Evolutionary conservation across 2,113 vertebrate genomes (phyloP), one percentile per base, ranked within the genome.

Genomic region (Stegastes partitus): DNA sequence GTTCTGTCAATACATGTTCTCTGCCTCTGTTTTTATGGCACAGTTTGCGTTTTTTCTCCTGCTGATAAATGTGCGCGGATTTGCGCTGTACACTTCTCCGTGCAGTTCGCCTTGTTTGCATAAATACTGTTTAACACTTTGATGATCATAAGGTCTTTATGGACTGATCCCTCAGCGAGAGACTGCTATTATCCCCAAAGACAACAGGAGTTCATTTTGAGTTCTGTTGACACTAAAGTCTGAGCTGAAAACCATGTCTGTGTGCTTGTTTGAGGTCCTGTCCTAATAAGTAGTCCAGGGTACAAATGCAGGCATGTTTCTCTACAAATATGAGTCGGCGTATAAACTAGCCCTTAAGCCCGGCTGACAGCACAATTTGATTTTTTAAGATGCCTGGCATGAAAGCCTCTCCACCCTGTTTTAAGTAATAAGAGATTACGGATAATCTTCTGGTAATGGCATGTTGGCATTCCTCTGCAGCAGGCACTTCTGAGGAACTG

Each of bases 401-500:
- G 85, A 87, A 91, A 91, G 89, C 82, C 68, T 92, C 89, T 92
- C 94, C 93, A 88, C 92, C 93, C 93, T 77, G 80, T 84, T 85
- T 84, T 93, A 93, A 94, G 91, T 93, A 94, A 94, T 93, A 86
- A 81, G 87, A 93, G 94, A 94, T 93, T 93, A 93, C 64, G 31
- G 47, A 72, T 93, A 94, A 94, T 91, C 84, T 93, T 77, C 62
- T n/a, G 44, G 83, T 91, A 82, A 91, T 91, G 86, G 83, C 79
- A 84, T 73, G 64, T 65, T 84, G 68, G 87, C 90, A 88, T 91
- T 93, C 87, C 65, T 68, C 74, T 44, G 45, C 65, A 79, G 42
- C 69, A 31, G 75, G 59, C 9, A 9, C 49, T 69, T 85, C 74
- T 74, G 81, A 68, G 76, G 74, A 47, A 31, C 42, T 37, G 65